phyloP scores from a whole-genome alignment of 2,797 vertebrate genomes.

The Sebastiscus tertius region DNA sequence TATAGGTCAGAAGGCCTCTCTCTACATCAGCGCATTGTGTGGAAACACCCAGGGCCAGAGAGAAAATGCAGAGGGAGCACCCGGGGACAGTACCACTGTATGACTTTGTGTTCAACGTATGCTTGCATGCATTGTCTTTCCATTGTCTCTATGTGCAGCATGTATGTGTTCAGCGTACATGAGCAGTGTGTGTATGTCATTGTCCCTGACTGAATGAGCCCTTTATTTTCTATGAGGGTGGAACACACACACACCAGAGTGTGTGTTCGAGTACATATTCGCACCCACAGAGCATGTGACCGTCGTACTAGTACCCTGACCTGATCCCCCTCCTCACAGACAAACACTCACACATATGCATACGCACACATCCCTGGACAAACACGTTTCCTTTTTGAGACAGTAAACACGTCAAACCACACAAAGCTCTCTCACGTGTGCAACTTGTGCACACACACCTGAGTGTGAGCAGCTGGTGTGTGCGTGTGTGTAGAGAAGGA shows the following conservation, averaged over 20 bases:
- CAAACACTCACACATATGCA: slow-evolving; percentile 5
- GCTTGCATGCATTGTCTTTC: slow-evolving; percentile 46
- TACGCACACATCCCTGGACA: slow-evolving; percentile 20
- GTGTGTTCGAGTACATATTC: slow-evolving; percentile 53
- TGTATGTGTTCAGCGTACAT: slow-evolving; percentile 62
- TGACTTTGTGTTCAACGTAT: slow-evolving; percentile 46
- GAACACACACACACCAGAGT: slow-evolving; percentile 45
- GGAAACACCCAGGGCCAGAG: slow-evolving; percentile 55
- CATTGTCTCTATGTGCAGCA: slow-evolving; percentile 62
- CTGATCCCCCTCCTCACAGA: slow-evolving; percentile 40
- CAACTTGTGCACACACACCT: slow-evolving; percentile 52
- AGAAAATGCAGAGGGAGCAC: slow-evolving; percentile 58
- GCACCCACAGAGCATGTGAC: slow-evolving; percentile 63
- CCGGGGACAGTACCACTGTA: slow-evolving; percentile 49
- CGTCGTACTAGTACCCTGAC: slow-evolving; percentile 50
- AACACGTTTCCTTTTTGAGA: slow-evolving; percentile 54
- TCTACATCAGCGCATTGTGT: slow-evolving; percentile 48
- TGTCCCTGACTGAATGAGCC: slow-evolving; percentile 74
- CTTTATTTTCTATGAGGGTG: slow-evolving; percentile 65
- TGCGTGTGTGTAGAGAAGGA: slow-evolving; percentile 50
- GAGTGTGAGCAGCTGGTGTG: slow-evolving; percentile 66
- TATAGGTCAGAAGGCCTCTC: slow-evolving; percentile 59
- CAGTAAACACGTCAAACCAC: slow-evolving; percentile 52
- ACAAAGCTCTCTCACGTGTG: slow-evolving; percentile 52
- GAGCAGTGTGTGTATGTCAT: slow-evolving; percentile 63